Base-by-base conservation (phyloP, 2,888 invertebrate genomes). In the Melanostoma scalare region DNA sequence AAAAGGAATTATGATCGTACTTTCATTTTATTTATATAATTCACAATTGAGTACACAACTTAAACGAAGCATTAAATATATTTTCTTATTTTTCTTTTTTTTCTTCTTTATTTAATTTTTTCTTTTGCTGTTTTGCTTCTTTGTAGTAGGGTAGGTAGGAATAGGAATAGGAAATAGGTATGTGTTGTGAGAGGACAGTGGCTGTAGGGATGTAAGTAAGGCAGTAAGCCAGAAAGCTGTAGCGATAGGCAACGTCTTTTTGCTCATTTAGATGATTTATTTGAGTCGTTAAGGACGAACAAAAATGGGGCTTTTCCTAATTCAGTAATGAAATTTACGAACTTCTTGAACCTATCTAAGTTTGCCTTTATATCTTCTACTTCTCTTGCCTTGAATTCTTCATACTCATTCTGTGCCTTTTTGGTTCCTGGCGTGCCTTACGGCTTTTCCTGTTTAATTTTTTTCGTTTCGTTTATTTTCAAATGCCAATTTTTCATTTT, bases 201-300 rank as follows among this genome's bases (percentile, higher is more conserved):
- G 20, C 20, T 20, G 20, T 20, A 20, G 20, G 20, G 20, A 44
- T 35, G 42, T 9, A 2, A 2, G 46, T 5, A 2, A 20, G 20
- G n/a, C 0, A 20, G 48, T 63, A 63, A 63, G 63, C 63, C 50
- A 63, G 38, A 50, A 50, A 30, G 48, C 44, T 56, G 48, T 55
- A 68, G 30, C 8, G 33, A 73, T 58, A 68, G 68, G 58, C 67
- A 73, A 50, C 52, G 50, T 50, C 73, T 69, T 73, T 69, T 52
- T 74, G 44, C 73, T 78, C 82, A 78, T 82, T 78, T 78, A 82
- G 56, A 78, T 82, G 82, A 82, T 82, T 78, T 82, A 82, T 82
- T 73, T 63, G 73, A 56, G 52, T 78, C 78, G 78, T 78, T 73
- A 68, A 61, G 61, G 48, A 60, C 48, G 33, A 55, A 40, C 33